Base-by-base conservation (phyloP, 2,888 invertebrate species). In the Andricus curvator region DNA sequence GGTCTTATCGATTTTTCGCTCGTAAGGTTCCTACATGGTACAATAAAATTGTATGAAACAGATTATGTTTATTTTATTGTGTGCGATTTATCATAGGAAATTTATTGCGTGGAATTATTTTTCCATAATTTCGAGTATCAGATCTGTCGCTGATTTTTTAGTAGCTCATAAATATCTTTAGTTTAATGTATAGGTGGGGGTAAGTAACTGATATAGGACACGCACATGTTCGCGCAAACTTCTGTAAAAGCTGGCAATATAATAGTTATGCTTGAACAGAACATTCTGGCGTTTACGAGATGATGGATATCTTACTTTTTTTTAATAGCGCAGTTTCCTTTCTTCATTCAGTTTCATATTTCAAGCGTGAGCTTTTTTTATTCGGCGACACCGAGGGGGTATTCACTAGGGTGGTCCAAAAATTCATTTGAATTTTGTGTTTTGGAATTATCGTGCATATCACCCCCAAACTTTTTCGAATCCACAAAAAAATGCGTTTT, bases 301-400 rank as follows among this genome's bases (percentile, higher is more conserved):
- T 44, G 68, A 44, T 68, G 68, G 48, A 68, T 48, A 68, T 68
- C 67, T 68, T 25, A 25, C 68, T 37, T 25, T 17, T 22, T n/a
- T 68, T 68, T 25, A 68, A 22, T n/a, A 25, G 44, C 68, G 25
- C 70, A 20, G 8, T 70, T 70, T 51, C 25, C 60, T 70, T 29
- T 51, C 48, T 51, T 20, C 25, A 51, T 29, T 25, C 51, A 70
- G 48, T 51, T 48, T 68, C 44, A 68, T 25, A 70, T 48, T 17
- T 20, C 25, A 51, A 70, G 48, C 68, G 48, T 68, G 25, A 70
- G 48, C 29, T 70, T 51, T 29, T 70, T 70, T 48, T 29, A 8
- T 51, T 22, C 60, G 17, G n/a, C n/a, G 11, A 60, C 20, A n/a
- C 22, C 5, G 8, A 60, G 8, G 1, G 17, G 8, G 60, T 37